phyloP scores from a whole-genome alignment of 2,113 vertebrate species.

The Taxidea taxus region DNA sequence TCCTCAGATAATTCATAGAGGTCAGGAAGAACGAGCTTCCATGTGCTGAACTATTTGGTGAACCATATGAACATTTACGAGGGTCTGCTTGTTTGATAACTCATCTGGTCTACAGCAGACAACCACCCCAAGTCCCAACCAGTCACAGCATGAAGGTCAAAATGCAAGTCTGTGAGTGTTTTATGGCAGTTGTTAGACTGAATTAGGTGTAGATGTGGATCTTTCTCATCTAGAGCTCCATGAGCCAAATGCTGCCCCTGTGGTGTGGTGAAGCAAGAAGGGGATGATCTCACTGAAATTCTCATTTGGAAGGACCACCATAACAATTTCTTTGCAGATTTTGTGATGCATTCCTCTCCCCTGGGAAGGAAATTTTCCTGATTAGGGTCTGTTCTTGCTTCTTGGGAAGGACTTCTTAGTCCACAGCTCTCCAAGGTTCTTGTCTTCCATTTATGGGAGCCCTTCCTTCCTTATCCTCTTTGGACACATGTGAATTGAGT shows the following conservation, averaged over 20 bases:
- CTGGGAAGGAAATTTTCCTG: neutral
- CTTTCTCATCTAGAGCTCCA: neutral
- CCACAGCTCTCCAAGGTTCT: neutral
- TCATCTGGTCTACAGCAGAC: neutral
- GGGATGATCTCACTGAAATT: too few relatives aligned
- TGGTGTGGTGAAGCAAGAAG: neutral
- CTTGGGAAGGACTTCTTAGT: fast-evolving
- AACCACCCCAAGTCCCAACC: neutral
- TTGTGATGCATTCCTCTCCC: neutral
- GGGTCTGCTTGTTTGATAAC: neutral
- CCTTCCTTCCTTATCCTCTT: neutral
- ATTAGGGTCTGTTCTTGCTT: neutral
- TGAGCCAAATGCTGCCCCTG: fast-evolving
- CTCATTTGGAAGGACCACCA: too few relatives aligned
- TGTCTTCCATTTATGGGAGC: fast-evolving
- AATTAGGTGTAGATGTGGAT: neutral
- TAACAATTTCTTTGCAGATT: neutral
- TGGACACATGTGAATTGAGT: too few relatives aligned
- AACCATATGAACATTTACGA: neutral
- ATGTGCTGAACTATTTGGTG: neutral
- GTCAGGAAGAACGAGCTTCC: neutral
- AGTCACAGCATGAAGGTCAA: too few relatives aligned
- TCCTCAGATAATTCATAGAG: too few relatives aligned
- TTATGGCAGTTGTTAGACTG: too few relatives aligned
- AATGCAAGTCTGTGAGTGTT: too few relatives aligned